Percentiles rank a stretch among this genome's conserved stretches.
These are phyloP conservation scores for Poecilia wingei DNA, from an alignment of 2,797 vertebrate genomes.

Conservation along the genomic window DNA sequence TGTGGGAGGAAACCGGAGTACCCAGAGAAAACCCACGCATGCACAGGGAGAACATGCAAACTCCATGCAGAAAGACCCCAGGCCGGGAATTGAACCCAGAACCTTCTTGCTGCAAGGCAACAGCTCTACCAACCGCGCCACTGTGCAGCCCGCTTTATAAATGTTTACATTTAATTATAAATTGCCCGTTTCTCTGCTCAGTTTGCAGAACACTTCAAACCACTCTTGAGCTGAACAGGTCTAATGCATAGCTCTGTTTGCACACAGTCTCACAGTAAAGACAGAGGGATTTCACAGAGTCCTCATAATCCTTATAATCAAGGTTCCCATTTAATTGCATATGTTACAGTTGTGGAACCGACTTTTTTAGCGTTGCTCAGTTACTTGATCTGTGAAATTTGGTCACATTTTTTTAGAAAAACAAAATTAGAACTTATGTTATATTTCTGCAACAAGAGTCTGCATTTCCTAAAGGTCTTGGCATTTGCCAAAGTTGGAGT, in stretches of 20 bases:
- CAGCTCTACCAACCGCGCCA: no score
- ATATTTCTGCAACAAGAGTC: not conserved
- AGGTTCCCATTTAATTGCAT: not conserved
- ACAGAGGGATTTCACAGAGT: conserved; percentile 17
- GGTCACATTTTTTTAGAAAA: not conserved
- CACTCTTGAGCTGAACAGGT: conserved; percentile 34
- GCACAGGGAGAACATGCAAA: no score
- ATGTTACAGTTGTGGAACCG: not conserved
- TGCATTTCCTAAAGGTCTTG: not conserved
- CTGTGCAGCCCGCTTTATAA: conserved; percentile 31
- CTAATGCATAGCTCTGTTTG: conserved; percentile 24
- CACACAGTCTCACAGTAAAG: conserved; percentile 10
- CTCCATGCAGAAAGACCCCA: no score
- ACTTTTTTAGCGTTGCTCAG: not conserved
- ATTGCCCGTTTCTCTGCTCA: conserved; percentile 47
- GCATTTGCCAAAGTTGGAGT: not conserved
- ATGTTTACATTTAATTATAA: conserved; percentile 63
- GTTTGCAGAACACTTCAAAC: conserved; percentile 33
- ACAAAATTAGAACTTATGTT: not conserved
- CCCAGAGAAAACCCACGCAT: no score
- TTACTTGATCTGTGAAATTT: not conserved
- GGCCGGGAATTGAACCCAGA: no score
- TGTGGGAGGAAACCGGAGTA: no score
- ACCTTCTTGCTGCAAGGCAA: no score
- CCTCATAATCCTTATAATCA: conserved; percentile 16